Percentiles rank a stretch among this genome's conserved stretches.
Evolutionary conservation across 2,888 invertebrate species (phyloP).

Genomic region (Monoplex corrugatus): DNA sequence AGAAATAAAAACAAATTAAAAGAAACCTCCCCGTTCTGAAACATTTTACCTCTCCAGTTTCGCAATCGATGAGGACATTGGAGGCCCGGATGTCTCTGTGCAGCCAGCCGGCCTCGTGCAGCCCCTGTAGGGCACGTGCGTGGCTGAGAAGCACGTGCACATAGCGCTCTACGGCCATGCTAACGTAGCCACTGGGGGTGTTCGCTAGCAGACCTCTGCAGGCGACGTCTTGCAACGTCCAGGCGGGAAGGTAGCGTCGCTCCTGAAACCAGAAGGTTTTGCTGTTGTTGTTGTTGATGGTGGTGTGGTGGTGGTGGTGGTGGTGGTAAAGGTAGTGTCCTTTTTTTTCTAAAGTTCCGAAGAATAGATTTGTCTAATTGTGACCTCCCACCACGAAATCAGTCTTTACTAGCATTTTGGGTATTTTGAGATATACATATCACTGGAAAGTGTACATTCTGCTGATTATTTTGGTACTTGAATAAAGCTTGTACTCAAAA

Average conservation of each 20-base stretch:
- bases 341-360: no score
- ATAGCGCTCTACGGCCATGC: slow-evolving; percentile 4
- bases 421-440: no score
- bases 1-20: no score
- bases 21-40: no score
- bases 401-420: no score
- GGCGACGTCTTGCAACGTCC: slow-evolving; percentile 40
- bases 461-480: no score
- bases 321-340: not conserved
- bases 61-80: slow-evolving; percentile 37
- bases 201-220: slow-evolving; percentile 18
- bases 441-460: no score
- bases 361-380: no score
- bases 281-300: no score
- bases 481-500: no score
- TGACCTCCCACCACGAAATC: no score
- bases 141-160: slow-evolving; percentile 32
- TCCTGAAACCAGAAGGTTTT: not conserved
- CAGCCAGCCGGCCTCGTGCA: slow-evolving; percentile 38
- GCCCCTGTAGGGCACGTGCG: slow-evolving; percentile 4
- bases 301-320: not conserved
- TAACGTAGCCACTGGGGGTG: not conserved
- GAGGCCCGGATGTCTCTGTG: slow-evolving; percentile 40
- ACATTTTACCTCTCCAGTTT: slow-evolving; percentile 36
- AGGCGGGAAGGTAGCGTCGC: slow-evolving; percentile 14